Percentiles rank a stretch among this genome's conserved stretches.
These are phyloP conservation scores for Nomada lathburiana DNA, from an alignment of 2,888 invertebrate species.

Conservation along the genomic window DNA sequence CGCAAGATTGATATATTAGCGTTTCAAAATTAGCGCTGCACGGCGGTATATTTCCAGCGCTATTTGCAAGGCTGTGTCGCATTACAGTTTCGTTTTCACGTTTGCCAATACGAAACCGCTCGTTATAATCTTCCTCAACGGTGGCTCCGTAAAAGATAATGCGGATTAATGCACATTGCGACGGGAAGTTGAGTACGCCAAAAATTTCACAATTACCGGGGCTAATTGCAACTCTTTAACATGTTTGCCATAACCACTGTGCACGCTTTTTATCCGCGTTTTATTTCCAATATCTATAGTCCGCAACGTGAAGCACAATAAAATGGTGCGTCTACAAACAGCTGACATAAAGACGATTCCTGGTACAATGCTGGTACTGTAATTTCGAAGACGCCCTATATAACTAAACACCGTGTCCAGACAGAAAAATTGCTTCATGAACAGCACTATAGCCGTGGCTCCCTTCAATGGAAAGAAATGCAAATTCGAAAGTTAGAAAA, in stretches of 20 bases:
- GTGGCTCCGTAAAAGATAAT: slow-evolving; percentile 15
- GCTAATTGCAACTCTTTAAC: slow-evolving; percentile 10
- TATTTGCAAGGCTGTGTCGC: not conserved
- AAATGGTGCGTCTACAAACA: not conserved
- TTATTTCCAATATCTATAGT: not conserved
- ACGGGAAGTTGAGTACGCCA: slow-evolving; percentile 22
- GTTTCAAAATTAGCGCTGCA: too few species aligned
- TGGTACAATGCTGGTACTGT: too few species aligned
- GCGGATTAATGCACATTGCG: slow-evolving; percentile 24
- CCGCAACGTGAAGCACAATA: not conserved
- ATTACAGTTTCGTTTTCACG: not conserved
- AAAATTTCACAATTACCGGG: slow-evolving; percentile 40
- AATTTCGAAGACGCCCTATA: too few species aligned
- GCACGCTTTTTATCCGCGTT: slow-evolving; percentile 8
- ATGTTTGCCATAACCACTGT: not conserved
- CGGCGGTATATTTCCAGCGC: too few species aligned
- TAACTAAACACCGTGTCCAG: not conserved
- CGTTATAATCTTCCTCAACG: slow-evolving; percentile 26
- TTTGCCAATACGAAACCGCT: not conserved
- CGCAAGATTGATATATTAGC: too few species aligned
- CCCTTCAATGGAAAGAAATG: not conserved
- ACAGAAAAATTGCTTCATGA: not conserved
- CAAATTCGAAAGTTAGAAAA: slow-evolving; percentile 20
- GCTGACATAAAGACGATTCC: too few species aligned
- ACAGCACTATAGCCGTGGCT: too few species aligned